Percentiles rank a stretch among this genome's conserved stretches.
phyloP scores from a whole-genome alignment of 1,140 invertebrate species.

The Drosophila funebris region DNA sequence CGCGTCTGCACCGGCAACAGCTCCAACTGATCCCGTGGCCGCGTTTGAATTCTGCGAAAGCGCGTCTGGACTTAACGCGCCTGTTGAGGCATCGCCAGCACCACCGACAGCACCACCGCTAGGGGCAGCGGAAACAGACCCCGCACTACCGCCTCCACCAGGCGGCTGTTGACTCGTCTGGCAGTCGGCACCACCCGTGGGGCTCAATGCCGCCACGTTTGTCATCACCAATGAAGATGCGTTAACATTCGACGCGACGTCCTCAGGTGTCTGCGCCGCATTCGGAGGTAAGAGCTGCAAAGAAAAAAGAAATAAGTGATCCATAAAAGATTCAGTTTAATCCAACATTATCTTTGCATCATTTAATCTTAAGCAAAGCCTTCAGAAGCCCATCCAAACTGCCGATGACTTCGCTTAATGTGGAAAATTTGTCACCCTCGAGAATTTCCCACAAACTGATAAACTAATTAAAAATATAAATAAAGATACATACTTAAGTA shows the following conservation, averaged over 20 bases:
- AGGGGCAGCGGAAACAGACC: slow-evolving; percentile 36
- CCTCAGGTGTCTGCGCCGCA: slow-evolving; percentile 61
- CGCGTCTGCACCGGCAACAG: slow-evolving; percentile 42
- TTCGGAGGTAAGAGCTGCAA: slow-evolving; percentile 66
- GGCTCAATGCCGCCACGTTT: slow-evolving; percentile 76
- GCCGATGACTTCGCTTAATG: slow-evolving; percentile 24
- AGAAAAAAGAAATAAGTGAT: slow-evolving; percentile 22
- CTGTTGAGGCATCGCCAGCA: slow-evolving; percentile 82
- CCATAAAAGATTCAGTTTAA: neutral
- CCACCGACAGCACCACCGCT: slow-evolving; percentile 20
- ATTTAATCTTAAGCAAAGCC: neutral
- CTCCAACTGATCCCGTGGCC: slow-evolving; percentile 74
- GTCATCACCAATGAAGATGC: slow-evolving; percentile 73
- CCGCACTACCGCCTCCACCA: neutral
- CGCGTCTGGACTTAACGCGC: slow-evolving; percentile 90
- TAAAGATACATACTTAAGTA: slow-evolving; percentile 1
- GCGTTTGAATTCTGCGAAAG: slow-evolving; percentile 87
- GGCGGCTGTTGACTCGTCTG: slow-evolving; percentile 56
- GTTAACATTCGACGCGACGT: slow-evolving; percentile 37
- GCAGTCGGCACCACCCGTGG: slow-evolving; percentile 72
- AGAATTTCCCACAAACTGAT: slow-evolving; percentile 5
- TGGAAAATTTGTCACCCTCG: slow-evolving; percentile 38
- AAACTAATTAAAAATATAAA: slow-evolving; percentile 23
- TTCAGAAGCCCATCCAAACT: neutral
- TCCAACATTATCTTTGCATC: slow-evolving; percentile 3